Conservation (phyloP, 64 coral and sea anemone genomes). For the Hydrozoanthus tunicans region DNA sequence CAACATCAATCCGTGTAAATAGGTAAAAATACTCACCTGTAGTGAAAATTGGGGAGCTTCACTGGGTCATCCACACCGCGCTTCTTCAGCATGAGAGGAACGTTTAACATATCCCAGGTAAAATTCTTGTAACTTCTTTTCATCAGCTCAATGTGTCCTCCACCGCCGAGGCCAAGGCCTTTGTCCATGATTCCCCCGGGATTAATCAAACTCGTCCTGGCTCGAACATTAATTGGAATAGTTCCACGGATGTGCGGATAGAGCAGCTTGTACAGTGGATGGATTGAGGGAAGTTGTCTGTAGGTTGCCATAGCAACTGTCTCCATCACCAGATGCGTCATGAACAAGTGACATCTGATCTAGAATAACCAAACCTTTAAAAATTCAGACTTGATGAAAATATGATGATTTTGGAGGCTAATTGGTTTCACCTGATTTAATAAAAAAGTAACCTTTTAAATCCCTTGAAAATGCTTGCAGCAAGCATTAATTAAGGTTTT, state of each 20-base stretch:
- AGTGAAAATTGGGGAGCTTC: too few species aligned
- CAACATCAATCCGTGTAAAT: too few species aligned
- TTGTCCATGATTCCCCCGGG: not conserved
- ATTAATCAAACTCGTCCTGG: not conserved
- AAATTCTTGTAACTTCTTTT: conserved; percentile 3
- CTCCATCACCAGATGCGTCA: conserved; percentile 21
- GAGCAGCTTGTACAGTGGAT: conserved; percentile 6
- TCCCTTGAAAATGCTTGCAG: too few species aligned
- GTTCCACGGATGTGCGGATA: conserved; percentile 12
- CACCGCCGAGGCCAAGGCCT: conserved; percentile 10
- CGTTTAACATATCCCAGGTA: too few species aligned
- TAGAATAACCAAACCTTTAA: not conserved
- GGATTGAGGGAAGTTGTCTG: conserved; percentile 8
- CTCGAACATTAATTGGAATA: conserved; percentile 11
- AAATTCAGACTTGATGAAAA: too few species aligned
- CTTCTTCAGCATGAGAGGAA: too few species aligned
- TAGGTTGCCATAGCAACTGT: conserved; percentile 5
- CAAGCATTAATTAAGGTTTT: too few species aligned
- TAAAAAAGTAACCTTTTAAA: too few species aligned
- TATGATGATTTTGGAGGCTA: too few species aligned
- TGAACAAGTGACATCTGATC: conserved; percentile 17
- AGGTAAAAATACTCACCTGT: too few species aligned
- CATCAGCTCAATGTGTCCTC: conserved; percentile 15
- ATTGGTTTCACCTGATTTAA: too few species aligned
- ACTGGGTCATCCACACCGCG: too few species aligned